These are phyloP conservation scores for Alethe diademata DNA, from an alignment of 2,113 vertebrate genomes.

Conservation along the genomic window DNA sequence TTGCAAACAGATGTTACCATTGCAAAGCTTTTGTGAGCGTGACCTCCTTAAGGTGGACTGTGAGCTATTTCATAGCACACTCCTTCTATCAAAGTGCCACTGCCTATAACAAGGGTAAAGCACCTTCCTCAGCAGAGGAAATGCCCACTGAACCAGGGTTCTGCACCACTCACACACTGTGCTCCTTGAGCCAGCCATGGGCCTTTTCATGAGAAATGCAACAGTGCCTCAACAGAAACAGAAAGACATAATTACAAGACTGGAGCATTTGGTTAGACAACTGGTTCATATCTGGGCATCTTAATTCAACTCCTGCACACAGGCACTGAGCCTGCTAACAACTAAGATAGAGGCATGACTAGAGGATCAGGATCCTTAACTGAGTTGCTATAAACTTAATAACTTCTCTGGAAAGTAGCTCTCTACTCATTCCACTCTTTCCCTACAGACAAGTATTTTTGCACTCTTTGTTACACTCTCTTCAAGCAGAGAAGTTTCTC, in stretches of 20 bases:
- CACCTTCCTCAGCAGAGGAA: background rate
- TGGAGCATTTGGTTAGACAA: background rate
- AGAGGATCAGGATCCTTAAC: background rate
- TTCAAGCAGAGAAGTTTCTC: background rate
- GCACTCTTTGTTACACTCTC: background rate
- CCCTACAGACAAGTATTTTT: background rate
- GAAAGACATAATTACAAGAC: background rate
- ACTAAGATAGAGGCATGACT: rapidly evolving
- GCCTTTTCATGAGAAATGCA: rapidly evolving
- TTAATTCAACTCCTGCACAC: background rate
- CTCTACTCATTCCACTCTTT: background rate
- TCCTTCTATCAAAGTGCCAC: background rate
- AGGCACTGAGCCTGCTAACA: background rate
- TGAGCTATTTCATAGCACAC: rapidly evolving
- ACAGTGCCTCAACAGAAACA: background rate
- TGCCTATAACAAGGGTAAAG: background rate
- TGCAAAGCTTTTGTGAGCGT: background rate
- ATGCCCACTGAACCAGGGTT: background rate
- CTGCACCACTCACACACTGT: background rate
- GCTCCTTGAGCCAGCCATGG: rapidly evolving
- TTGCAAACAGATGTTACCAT: background rate
- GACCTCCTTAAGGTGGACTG: background rate
- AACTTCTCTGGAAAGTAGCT: background rate
- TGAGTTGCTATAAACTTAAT: background rate
- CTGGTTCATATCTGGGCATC: background rate